Percentiles rank a stretch among this genome's conserved stretches.
These are phyloP conservation scores for Platorchestia sp. DNA, from an alignment of 1,140 invertebrate genomes.

Conservation along the genomic window DNA sequence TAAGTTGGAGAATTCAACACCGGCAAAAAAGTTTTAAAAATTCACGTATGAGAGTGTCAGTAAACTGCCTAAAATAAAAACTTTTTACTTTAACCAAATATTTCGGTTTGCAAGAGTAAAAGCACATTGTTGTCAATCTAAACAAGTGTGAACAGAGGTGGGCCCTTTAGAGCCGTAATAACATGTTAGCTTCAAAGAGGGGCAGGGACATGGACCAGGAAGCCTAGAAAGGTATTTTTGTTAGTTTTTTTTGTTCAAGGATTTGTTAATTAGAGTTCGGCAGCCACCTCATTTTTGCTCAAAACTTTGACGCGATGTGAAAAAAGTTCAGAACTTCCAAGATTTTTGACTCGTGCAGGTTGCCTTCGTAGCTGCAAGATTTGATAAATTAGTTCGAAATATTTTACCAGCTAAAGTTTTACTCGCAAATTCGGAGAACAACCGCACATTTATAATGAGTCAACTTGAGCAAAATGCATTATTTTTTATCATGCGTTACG, in stretches of 20 bases:
- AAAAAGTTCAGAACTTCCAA: background rate
- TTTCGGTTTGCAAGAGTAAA: too few relatives aligned
- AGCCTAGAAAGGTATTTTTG: background rate
- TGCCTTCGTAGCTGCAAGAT: background rate
- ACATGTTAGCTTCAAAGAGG: background rate
- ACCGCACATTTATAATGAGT: background rate
- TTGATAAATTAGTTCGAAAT: background rate
- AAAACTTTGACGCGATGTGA: background rate
- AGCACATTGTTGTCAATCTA: too few relatives aligned
- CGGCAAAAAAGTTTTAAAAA: background rate
- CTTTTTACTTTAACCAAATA: too few relatives aligned
- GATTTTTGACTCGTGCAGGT: background rate
- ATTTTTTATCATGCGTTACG: too few relatives aligned
- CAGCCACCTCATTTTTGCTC: background rate
- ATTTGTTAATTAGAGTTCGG: background rate
- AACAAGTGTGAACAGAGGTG: background rate
- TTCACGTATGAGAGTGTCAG: background rate
- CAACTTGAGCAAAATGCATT: too few relatives aligned
- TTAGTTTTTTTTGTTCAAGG: background rate
- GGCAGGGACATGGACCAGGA: background rate
- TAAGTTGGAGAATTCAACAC: too few relatives aligned
- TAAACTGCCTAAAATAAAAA: too few relatives aligned
- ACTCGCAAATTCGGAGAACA: background rate
- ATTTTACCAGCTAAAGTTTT: background rate
- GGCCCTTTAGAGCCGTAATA: background rate